Conservation (phyloP, 2,113 vertebrate species). For the Oncorhynchus keta region DNA sequence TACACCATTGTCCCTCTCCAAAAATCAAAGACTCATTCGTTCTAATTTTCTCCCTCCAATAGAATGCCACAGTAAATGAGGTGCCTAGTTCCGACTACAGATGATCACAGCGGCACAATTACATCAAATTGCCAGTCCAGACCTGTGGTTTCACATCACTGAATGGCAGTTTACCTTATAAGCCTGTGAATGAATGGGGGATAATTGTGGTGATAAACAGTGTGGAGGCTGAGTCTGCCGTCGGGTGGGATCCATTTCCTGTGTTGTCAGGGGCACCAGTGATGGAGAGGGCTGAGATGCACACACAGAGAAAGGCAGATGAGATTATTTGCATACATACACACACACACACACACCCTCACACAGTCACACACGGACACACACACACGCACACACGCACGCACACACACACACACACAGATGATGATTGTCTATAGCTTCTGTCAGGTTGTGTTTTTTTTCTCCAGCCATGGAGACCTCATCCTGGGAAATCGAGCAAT, state of each 20-base stretch:
- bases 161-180: constrained; percentile 65
- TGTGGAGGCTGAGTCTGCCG: constrained; percentile 58
- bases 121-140: constrained; percentile 69
- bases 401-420: not conserved
- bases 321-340: constrained; percentile 49
- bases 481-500: constrained; percentile 80
- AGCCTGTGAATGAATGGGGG: constrained; percentile 71
- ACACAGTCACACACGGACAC: constrained; percentile 33
- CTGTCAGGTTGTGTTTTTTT: constrained; percentile 58
- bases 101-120: constrained; percentile 68
- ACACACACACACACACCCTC: constrained; percentile 21
- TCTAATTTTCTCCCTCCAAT: constrained; percentile 53
- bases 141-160: constrained; percentile 57
- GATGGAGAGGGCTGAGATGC: constrained; percentile 51
- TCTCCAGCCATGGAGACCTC: constrained; percentile 69
- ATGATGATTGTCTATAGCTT: constrained; percentile 68
- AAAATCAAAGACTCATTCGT: constrained; percentile 47
- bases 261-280: constrained; percentile 61
- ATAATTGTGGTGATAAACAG: constrained; percentile 65
- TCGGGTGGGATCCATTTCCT: constrained; percentile 60
- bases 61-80: constrained; percentile 69
- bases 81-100: constrained; percentile 50
- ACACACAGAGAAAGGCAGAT: constrained; percentile 37
- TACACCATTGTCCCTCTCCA: constrained; percentile 48
- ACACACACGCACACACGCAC: too few relatives aligned